These are phyloP conservation scores for Cotesia chilonis DNA, from an alignment of 1,140 invertebrate species.

Conservation along the genomic window DNA sequence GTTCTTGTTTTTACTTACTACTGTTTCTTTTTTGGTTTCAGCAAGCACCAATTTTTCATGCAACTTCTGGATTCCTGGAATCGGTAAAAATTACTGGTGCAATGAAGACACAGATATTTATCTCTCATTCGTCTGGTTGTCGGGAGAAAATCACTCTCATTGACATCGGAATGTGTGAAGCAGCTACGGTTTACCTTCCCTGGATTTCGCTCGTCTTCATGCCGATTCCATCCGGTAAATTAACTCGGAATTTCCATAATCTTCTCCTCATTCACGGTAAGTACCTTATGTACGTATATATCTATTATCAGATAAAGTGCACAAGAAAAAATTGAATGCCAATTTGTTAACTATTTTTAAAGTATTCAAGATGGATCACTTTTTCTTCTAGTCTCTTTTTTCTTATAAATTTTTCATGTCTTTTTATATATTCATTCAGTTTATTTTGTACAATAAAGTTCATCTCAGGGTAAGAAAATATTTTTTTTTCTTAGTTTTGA, in stretches of 20 bases:
- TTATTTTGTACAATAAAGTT: too few relatives aligned
- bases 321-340: neutral
- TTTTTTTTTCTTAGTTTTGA: too few relatives aligned
- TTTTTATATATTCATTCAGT: too few relatives aligned
- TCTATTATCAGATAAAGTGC: neutral
- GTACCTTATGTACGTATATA: neutral
- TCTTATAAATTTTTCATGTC: too few relatives aligned
- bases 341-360: too few relatives aligned
- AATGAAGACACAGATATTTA: neutral
- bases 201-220: slow-evolving; percentile 17
- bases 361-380: too few relatives aligned
- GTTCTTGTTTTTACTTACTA: neutral
- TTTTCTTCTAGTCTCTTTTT: too few relatives aligned
- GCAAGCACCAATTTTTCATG: neutral
- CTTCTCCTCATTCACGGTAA: slow-evolving; percentile 10
- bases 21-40: too few relatives aligned
- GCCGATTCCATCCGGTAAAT: slow-evolving; percentile 26
- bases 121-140: neutral
- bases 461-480: too few relatives aligned
- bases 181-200: slow-evolving; percentile 24
- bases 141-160: neutral
- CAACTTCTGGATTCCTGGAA: neutral
- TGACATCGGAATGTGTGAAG: slow-evolving; percentile 5
- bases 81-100: slow-evolving; percentile 9
- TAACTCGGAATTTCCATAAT: slow-evolving; percentile 19